Percentiles rank a stretch among this genome's conserved stretches.
Evolutionary conservation across 2,888 invertebrate species (phyloP).

Genomic region (Drosophila acutilabella): DNA sequence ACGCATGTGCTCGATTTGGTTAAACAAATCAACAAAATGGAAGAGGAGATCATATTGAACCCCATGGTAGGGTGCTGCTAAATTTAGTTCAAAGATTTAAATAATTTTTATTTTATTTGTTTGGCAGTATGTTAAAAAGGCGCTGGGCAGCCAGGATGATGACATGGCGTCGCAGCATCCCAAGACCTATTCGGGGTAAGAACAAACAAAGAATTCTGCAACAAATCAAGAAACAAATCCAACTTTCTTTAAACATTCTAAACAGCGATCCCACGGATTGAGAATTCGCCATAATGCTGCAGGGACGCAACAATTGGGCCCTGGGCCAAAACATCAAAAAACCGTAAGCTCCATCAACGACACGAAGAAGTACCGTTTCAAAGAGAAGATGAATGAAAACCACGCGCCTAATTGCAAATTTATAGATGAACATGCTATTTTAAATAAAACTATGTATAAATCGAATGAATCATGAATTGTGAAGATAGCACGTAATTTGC

Average conservation of each 20-base stretch:
- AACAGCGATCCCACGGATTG: constrained; percentile 84
- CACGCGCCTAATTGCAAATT: constrained; percentile 59
- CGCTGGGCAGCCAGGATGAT: constrained; percentile 88
- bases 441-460: constrained; percentile 77
- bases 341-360: constrained; percentile 27
- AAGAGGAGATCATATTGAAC: constrained; percentile 96
- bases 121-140: constrained; percentile 88
- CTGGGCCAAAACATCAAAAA: constrained; percentile 29
- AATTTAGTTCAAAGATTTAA: neutral
- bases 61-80: constrained; percentile 87
- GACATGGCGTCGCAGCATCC: constrained; percentile 85
- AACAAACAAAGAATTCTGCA: neutral
- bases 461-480: constrained; percentile 37
- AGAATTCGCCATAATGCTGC: constrained; percentile 37
- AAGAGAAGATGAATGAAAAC: constrained; percentile 14
- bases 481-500: constrained; percentile 13
- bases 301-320: constrained; percentile 20
- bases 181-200: constrained; percentile 84
- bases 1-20: constrained; percentile 94
- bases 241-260: neutral
- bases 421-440: constrained; percentile 76
- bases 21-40: constrained; percentile 95
- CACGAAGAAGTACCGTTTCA: neutral
- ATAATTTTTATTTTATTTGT: neutral
- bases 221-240: neutral